phyloP scores from a whole-genome alignment of 2,888 invertebrate species.

The Diogma glabrata region DNA sequence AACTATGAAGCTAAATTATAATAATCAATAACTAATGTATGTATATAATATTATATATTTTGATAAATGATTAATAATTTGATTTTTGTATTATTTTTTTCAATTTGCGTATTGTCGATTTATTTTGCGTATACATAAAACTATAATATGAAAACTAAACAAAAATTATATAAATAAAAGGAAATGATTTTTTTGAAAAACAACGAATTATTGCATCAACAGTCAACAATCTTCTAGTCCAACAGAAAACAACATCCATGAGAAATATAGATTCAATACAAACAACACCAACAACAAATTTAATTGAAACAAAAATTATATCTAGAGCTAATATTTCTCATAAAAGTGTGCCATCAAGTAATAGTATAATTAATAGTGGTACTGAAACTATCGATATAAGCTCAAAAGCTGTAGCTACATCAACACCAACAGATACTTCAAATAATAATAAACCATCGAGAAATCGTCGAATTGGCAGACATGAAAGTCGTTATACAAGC shows the following conservation, averaged over 20 bases:
- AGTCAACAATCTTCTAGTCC: slow-evolving; percentile 16
- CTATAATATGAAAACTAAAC: no score
- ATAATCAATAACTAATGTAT: no score
- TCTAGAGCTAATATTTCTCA: slow-evolving; percentile 10
- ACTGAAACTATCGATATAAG: slow-evolving; percentile 4
- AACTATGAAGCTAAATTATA: no score
- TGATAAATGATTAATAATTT: no score
- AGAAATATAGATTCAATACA: no score
- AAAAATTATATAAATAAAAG: no score
- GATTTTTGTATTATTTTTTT: no score
- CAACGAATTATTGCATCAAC: slow-evolving; percentile 5
- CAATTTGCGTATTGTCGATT: no score
- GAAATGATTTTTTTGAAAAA: no score
- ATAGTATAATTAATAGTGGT: slow-evolving; percentile 2
- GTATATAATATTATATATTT: no score
- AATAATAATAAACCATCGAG: slow-evolving; percentile 14
- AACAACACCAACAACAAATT: slow-evolving; percentile 14
- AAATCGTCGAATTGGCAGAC: slow-evolving; percentile 23
- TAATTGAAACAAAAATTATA: not conserved
- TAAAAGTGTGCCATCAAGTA: slow-evolving; percentile 15
- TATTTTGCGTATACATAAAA: no score
- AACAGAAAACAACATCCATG: slow-evolving; percentile 18
- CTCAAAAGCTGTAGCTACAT: not conserved
- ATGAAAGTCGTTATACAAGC: slow-evolving; percentile 27
- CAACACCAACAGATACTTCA: slow-evolving; percentile 5